Evolutionary conservation across 2,797 vertebrate species (phyloP).

Genomic region (Amphiprion clarkii): DNA sequence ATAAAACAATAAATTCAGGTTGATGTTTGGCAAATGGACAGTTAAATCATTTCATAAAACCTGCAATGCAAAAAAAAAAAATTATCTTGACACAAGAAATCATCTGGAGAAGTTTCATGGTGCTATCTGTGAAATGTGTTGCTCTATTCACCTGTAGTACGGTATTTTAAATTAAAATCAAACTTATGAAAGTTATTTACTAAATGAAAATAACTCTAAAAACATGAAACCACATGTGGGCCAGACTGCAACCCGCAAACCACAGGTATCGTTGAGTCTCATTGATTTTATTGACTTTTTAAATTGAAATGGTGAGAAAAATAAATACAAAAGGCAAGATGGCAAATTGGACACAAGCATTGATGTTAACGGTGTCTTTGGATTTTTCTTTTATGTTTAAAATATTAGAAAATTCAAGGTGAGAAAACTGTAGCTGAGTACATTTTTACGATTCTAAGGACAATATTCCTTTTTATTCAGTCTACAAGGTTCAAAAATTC

Average conservation of each 20-base stretch:
- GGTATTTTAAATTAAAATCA: no score
- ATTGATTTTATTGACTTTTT: conserved; percentile 33
- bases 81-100: no score
- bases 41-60: no score
- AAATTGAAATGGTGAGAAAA: conserved; percentile 43
- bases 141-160: no score
- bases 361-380: conserved; percentile 32
- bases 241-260: conserved; percentile 27
- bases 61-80: no score
- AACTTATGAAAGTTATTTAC: no score
- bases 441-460: conserved; percentile 19
- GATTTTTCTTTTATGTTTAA: conserved; percentile 1
- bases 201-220: no score
- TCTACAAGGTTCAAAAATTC: conserved; percentile 30
- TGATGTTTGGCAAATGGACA: no score
- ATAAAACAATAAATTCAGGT: no score
- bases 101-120: no score
- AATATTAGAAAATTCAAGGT: conserved; percentile 16
- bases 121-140: no score
- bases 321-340: conserved; percentile 64
- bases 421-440: conserved; percentile 25
- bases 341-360: conserved; percentile 11
- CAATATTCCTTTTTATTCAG: conserved; percentile 18
- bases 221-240: conserved; percentile 50
- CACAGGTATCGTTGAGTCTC: conserved; percentile 18